These are phyloP conservation scores for Cheirogaleus medius DNA, from an alignment of 2,113 vertebrate species.

Conservation along the genomic window DNA sequence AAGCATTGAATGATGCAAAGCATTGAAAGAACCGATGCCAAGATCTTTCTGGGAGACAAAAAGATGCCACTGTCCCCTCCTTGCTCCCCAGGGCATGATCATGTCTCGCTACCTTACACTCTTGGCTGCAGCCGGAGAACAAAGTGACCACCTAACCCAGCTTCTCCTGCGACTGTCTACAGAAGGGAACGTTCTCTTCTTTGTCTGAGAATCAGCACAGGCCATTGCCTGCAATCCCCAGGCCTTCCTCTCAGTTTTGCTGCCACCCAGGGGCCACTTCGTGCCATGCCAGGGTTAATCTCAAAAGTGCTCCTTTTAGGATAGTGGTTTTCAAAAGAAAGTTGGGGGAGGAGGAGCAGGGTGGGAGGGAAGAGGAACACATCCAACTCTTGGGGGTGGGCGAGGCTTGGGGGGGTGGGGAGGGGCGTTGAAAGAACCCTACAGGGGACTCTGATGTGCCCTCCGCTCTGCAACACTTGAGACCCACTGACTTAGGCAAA, in stretches of 20 bases:
- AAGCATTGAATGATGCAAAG: background rate
- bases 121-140: background rate
- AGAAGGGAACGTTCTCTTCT: background rate
- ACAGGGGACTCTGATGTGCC: background rate
- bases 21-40: background rate
- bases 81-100: background rate
- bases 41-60: background rate
- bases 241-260: background rate
- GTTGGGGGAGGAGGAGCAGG: fast-evolving
- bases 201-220: background rate
- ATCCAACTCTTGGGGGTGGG: background rate
- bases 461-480: background rate
- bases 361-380: background rate
- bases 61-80: background rate
- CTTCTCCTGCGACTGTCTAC: background rate
- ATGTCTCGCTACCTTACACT: fast-evolving
- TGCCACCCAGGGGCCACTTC: constrained; percentile 23
- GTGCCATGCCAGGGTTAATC: background rate
- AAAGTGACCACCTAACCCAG: background rate
- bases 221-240: background rate
- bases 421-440: background rate
- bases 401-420: background rate
- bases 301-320: background rate
- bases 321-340: background rate
- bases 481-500: background rate